These are phyloP conservation scores for Pseudococcus viburni DNA, from an alignment of 2,888 invertebrate genomes.

Conservation along the genomic window DNA sequence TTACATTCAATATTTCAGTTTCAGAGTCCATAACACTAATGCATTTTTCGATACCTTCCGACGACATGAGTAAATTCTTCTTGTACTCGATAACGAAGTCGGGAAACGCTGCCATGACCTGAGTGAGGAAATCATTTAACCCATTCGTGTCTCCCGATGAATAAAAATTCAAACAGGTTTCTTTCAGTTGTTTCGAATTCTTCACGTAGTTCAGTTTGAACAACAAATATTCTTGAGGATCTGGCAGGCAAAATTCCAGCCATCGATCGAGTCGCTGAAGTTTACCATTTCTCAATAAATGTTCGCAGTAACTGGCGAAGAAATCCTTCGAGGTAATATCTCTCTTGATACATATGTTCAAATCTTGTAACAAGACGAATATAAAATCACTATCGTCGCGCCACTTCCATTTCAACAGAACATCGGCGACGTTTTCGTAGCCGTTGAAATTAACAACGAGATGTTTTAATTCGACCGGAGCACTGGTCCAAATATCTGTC, in stretches of 20 bases:
- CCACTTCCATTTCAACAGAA: neutral
- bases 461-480: neutral
- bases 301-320: neutral
- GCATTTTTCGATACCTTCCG: neutral
- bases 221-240: neutral
- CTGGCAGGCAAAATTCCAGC: neutral
- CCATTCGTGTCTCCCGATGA: neutral
- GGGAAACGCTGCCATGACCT: neutral
- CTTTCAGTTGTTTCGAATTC: neutral
- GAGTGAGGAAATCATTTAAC: neutral
- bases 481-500: neutral
- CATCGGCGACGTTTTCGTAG: neutral
- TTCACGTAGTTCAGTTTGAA: neutral
- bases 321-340: neutral
- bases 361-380: neutral
- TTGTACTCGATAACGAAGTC: neutral
- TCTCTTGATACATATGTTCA: neutral
- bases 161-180: neutral
- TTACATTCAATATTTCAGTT: neutral
- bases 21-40: neutral
- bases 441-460: neutral
- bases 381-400: neutral
- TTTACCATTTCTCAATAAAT: neutral
- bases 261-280: neutral
- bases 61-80: neutral